Evolutionary conservation across 2,113 vertebrate genomes (phyloP), one percentile per base, ranked within the genome.

Genomic region (Erythrocercus mccallii): DNA sequence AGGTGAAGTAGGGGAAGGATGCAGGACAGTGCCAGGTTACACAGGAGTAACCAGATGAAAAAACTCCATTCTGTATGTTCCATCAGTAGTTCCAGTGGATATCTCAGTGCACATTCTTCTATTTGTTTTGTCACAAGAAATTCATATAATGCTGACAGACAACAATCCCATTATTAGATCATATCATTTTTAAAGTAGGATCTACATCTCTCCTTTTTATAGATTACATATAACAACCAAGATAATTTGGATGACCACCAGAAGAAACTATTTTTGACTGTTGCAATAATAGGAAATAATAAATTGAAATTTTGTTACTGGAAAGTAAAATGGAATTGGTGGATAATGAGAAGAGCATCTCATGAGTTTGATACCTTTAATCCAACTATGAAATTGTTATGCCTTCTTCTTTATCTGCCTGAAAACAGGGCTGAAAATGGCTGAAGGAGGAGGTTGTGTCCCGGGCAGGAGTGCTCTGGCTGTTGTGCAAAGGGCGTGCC

Each of bases 121-220:
- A 14, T 60, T 10, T 51, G 2, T 76, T 65, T 82, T 35, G 21
- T 64, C 48, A 78, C 30, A 40, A 60, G 45, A 33, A 70, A 30
- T 60, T 79, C 30, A 44, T 30, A 21, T 64, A 65, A 51, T 31
- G 37, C 64, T 56, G 37, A 22, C 6, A 74, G 25, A 69, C 5
- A 9, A 11, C 0, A 0, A 68, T 54, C 31, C 14, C 20, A 8
- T 65, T 72, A 40, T 54, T 54, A 66, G 48, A 64, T 25, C 6
- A n/a, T 7, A 60, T 24, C 0, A 31, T 73, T 94, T 85, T 74
- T 33, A 5, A 88, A 77, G 33, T 30, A 53, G 12, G 3, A 57
- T 12, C 12, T 37, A 51, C 5, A 18, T 37, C 20, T 70, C 27
- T 77, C 17, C 17, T 76, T 42, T 84, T 88, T 31, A n/a, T 31